These are phyloP conservation scores for Eudemis profundana DNA, from an alignment of 2,888 invertebrate species.

Conservation along the genomic window DNA sequence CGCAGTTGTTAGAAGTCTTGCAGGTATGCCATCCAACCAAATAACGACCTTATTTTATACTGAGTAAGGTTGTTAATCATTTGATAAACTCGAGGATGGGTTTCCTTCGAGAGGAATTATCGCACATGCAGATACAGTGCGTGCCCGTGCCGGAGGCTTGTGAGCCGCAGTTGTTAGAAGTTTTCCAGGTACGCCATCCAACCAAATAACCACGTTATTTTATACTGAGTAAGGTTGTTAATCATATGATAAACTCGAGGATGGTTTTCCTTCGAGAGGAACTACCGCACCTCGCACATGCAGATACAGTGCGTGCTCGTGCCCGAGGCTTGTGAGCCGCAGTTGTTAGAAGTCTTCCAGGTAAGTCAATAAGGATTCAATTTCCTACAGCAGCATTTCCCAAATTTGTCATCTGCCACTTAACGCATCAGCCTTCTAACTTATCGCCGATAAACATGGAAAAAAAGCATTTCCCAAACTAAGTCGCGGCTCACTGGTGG, in stretches of 20 bases:
- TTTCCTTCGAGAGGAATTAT: slow-evolving; percentile 98
- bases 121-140: slow-evolving; percentile 96
- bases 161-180: slow-evolving; percentile 87
- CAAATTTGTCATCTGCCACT: slow-evolving; percentile 95
- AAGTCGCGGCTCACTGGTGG: too few relatives aligned
- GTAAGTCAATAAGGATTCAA: slow-evolving; percentile 77
- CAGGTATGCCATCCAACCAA: slow-evolving; percentile 86
- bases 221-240: neutral
- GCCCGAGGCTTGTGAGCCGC: slow-evolving; percentile 86
- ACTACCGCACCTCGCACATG: slow-evolving; percentile 96
- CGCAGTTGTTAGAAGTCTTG: slow-evolving; percentile 89
- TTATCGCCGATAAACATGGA: too few relatives aligned
- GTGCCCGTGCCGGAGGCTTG: slow-evolving; percentile 89
- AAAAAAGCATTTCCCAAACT: too few relatives aligned
- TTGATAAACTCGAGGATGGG: slow-evolving; percentile 87
- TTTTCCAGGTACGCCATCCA: slow-evolving; percentile 89
- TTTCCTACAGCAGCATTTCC: neutral
- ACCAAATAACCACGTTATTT: neutral
- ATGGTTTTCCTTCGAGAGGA: slow-evolving; percentile 98
- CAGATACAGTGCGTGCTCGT: slow-evolving; percentile 95
- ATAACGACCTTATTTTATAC: neutral
- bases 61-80: neutral
- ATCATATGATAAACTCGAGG: slow-evolving; percentile 67
- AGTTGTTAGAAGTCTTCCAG: slow-evolving; percentile 89
- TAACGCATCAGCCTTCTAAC: too few relatives aligned